Conservation (phyloP, 2,113 vertebrate species). For the Anoplopoma fimbria region DNA sequence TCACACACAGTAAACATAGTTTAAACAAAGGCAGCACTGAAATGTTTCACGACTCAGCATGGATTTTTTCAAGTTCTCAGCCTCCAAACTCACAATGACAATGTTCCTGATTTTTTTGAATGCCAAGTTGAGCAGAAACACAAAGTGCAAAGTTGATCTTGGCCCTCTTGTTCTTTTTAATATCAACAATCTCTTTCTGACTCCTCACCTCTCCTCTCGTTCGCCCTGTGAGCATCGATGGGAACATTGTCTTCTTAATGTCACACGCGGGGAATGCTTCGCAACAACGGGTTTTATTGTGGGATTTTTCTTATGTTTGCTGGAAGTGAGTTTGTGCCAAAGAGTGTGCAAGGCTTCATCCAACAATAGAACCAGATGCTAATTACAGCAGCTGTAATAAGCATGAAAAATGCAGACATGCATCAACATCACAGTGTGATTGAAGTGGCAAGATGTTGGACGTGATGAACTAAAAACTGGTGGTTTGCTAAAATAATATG, state of each 20-base stretch:
- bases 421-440: not conserved
- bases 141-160: constrained; percentile 44
- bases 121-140: constrained; percentile 15
- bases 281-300: not conserved
- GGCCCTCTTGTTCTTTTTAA: constrained; percentile 39
- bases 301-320: not conserved
- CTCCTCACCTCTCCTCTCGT: constrained; percentile 33
- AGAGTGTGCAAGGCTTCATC: not conserved
- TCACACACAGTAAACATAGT: constrained; percentile 31
- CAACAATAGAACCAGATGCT: constrained; percentile 6
- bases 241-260: constrained; percentile 24
- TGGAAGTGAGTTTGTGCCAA: not conserved
- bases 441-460: not conserved
- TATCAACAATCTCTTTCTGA: constrained; percentile 35
- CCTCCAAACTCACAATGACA: constrained; percentile 21
- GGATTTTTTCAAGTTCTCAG: constrained; percentile 27
- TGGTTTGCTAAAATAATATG: not conserved
- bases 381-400: constrained; percentile 12
- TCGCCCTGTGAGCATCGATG: constrained; percentile 3
- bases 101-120: not conserved
- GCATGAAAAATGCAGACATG: not conserved
- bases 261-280: constrained; percentile 1
- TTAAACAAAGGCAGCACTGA: constrained; percentile 46
- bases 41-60: constrained; percentile 28
- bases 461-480: not conserved